Evolutionary conservation across 2,888 invertebrate species (phyloP).

Genomic region (Hesperia comma): DNA sequence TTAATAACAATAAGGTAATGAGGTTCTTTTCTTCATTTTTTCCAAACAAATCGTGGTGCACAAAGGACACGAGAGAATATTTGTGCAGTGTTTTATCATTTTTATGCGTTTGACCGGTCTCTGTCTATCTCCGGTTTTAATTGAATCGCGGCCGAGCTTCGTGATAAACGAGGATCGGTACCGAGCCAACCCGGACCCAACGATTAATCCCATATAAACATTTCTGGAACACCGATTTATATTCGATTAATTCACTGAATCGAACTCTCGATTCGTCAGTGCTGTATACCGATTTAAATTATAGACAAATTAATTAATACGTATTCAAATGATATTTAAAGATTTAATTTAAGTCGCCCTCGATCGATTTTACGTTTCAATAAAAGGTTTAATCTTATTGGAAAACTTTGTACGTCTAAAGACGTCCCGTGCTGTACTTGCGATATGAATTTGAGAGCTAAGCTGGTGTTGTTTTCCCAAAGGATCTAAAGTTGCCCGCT

Average conservation of each 20-base stretch:
- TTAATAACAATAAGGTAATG: no score
- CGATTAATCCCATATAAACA: conserved; percentile 75
- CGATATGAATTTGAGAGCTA: conserved; percentile 30
- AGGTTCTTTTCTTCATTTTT: no score
- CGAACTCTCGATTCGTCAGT: conserved; percentile 53
- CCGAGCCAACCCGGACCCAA: conserved; percentile 51
- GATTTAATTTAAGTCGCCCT: conserved; percentile 58
- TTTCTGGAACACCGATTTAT: conserved; percentile 68
- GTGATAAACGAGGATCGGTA: conserved; percentile 65
- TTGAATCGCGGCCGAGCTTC: conserved; percentile 70
- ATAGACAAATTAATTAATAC: conserved; percentile 52
- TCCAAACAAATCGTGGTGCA: neutral
- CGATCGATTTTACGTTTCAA: conserved; percentile 48
- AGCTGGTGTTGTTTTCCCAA: conserved; percentile 32
- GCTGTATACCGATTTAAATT: conserved; percentile 38
- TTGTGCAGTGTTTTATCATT: conserved; percentile 33
- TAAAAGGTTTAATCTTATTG: conserved; percentile 30
- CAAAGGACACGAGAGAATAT: conserved; percentile 3
- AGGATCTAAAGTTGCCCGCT: conserved; percentile 31
- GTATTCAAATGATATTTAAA: conserved; percentile 45
- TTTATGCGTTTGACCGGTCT: conserved; percentile 56
- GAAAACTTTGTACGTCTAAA: conserved; percentile 25
- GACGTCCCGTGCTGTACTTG: conserved; percentile 22
- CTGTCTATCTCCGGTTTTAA: conserved; percentile 66
- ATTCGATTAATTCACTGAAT: conserved; percentile 66